Evolutionary conservation across 1,140 invertebrate species (phyloP).

Genomic region (Hermatobates lingyangjiaoensis): DNA sequence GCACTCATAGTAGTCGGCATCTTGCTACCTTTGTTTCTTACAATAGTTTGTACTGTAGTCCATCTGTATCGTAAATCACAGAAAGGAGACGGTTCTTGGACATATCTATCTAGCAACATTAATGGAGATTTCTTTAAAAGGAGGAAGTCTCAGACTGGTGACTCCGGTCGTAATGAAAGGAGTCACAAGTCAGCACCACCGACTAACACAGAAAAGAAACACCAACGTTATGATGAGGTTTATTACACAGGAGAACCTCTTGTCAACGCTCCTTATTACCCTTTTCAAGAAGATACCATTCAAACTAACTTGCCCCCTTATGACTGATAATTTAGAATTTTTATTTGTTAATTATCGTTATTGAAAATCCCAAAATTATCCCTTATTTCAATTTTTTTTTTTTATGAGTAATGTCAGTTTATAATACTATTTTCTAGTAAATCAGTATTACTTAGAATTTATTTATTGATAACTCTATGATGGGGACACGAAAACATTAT

Average conservation of each 20-base stretch:
- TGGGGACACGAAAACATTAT: too few relatives aligned
- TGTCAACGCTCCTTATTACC: background rate
- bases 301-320: too few relatives aligned
- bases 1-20: constrained; percentile 27
- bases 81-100: constrained; percentile 3
- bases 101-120: background rate
- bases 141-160: background rate
- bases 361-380: background rate
- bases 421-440: background rate
- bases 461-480: too few relatives aligned
- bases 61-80: background rate
- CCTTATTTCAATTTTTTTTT: background rate
- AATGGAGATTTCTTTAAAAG: background rate
- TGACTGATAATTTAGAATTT: background rate
- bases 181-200: background rate
- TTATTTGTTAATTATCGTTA: background rate
- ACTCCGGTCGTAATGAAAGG: background rate
- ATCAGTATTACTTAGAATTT: background rate
- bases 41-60: constrained; percentile 38
- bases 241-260: constrained; percentile 6
- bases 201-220: background rate
- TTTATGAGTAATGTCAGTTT: background rate
- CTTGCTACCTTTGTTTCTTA: constrained; percentile 29
- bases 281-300: constrained; percentile 1
- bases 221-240: background rate